Evolutionary conservation across 2,797 vertebrate genomes (phyloP), one percentile per base, ranked within the genome.

Genomic region (Rousettus madagascariensis): DNA sequence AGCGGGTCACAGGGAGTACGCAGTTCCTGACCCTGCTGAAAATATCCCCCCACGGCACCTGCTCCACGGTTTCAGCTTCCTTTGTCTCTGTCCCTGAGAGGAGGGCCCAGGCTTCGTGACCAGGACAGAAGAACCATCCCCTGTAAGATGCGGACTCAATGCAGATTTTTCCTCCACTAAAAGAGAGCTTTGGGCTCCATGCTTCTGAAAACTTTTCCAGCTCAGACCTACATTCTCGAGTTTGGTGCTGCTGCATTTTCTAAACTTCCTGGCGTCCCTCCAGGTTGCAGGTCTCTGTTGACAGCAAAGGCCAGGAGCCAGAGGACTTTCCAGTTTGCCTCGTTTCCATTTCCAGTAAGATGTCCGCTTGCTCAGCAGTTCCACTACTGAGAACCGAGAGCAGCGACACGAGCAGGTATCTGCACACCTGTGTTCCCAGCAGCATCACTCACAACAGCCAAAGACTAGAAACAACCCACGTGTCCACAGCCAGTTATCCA

Each of bases 291-390:
- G 72, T 17, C 49, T 49, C 1, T 15, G 16, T 43, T 26, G n/a
- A 79, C 33, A 22, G 22, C 11, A 20, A 66, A 65, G 43, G 49
- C 3, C 3, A 8, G 59, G 51, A 88, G 69, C 20, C 86, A 22
- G 57, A 59, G 77, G 65, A 66, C 33, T 95, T 96, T 79, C 33
- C 65, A 51, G 79, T 3, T 83, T 69, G 57, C 82, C 91, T 95
- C n/a, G 4, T 95, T 96, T 94, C 86, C 33, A 30, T 87, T 85
- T 72, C 66, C 85, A 28, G 84, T 53, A 19, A 89, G 80, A 91
- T 9, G 43, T 61, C 57, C 86, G 55, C 69, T 91, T 84, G 46
- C 38, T 83, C 41, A n/a, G 46, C 87, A 80, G 19, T 66, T 82
- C 22, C 33, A 49, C 17, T 59, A 78, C 68, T 89, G 79, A 22